Percentiles rank a stretch among this genome's conserved stretches.
Evolutionary conservation across 2,888 invertebrate genomes (phyloP).

Genomic region (Thyatira batis): DNA sequence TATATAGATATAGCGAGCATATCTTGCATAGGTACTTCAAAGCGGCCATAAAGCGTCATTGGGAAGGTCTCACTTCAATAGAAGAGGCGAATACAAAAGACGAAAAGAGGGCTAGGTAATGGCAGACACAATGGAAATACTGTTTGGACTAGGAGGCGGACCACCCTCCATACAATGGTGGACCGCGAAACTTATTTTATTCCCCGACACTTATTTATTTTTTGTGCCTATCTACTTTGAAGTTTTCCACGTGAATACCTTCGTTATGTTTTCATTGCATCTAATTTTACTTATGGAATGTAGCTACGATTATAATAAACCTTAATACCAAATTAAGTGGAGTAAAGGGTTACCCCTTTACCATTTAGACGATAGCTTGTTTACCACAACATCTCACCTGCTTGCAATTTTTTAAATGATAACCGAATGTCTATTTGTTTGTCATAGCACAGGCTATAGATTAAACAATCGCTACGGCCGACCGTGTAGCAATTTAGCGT

Average conservation of each 20-base stretch:
- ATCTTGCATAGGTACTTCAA: constrained; percentile 70
- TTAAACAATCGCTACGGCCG: constrained; percentile 7
- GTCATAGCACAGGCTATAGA: too few species aligned
- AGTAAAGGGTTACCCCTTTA: too few species aligned
- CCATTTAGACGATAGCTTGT: too few species aligned
- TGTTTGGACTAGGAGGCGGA: constrained; percentile 75
- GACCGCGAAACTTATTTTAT: constrained; percentile 76
- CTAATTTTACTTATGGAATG: constrained; percentile 18
- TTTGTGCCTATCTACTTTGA: constrained; percentile 54
- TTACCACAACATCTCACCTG: too few species aligned
- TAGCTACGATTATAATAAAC: too few species aligned
- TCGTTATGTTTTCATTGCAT: constrained; percentile 12
- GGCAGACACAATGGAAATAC: constrained; percentile 78
- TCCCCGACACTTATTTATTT: constrained; percentile 72
- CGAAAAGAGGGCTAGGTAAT: constrained; percentile 80
- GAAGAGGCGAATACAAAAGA: constrained; percentile 77
- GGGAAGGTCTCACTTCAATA: constrained; percentile 79
- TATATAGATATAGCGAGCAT: constrained; percentile 46
- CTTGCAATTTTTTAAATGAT: too few species aligned
- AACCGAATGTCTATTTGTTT: too few species aligned
- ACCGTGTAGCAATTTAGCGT: background rate
- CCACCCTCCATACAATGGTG: constrained; percentile 66
- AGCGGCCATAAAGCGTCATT: constrained; percentile 75
- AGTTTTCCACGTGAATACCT: constrained; percentile 48
- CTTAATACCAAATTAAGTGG: too few species aligned